These are phyloP conservation scores for Sarcophaga caerulescens DNA, from an alignment of 2,888 invertebrate species.

Conservation along the genomic window DNA sequence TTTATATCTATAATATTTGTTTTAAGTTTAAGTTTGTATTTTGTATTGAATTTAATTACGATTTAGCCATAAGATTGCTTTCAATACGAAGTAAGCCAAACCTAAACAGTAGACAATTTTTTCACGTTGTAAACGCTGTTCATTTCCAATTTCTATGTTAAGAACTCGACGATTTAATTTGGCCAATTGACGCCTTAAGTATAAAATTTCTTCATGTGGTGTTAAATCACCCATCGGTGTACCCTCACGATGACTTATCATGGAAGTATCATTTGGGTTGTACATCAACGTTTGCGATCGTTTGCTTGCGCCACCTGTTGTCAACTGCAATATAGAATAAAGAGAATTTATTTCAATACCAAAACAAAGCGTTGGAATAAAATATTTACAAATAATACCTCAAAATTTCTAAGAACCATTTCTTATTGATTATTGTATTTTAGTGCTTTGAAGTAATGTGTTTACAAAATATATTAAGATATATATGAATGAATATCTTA, in stretches of 20 bases:
- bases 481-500: slow-evolving; percentile 22
- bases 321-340: slow-evolving; percentile 69
- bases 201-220: slow-evolving; percentile 90
- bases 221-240: slow-evolving; percentile 87
- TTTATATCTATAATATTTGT: slow-evolving; percentile 13
- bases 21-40: neutral
- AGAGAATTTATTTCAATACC: no score
- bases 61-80: slow-evolving; percentile 92
- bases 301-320: slow-evolving; percentile 78
- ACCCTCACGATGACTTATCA: slow-evolving; percentile 83
- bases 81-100: slow-evolving; percentile 92
- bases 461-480: slow-evolving; percentile 9
- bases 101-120: slow-evolving; percentile 92
- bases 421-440: slow-evolving; percentile 6
- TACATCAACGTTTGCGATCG: slow-evolving; percentile 73
- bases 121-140: slow-evolving; percentile 92
- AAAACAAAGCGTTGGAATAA: neutral
- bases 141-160: slow-evolving; percentile 92
- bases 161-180: slow-evolving; percentile 93
- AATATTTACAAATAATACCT: slow-evolving; percentile 35
- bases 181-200: slow-evolving; percentile 92
- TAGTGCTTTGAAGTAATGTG: neutral
- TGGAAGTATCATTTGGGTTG: slow-evolving; percentile 75
- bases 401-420: slow-evolving; percentile 51
- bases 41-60: slow-evolving; percentile 80